Evolutionary conservation across 2,113 vertebrate species (phyloP).

Genomic region (Cricetomys ansorgei): DNA sequence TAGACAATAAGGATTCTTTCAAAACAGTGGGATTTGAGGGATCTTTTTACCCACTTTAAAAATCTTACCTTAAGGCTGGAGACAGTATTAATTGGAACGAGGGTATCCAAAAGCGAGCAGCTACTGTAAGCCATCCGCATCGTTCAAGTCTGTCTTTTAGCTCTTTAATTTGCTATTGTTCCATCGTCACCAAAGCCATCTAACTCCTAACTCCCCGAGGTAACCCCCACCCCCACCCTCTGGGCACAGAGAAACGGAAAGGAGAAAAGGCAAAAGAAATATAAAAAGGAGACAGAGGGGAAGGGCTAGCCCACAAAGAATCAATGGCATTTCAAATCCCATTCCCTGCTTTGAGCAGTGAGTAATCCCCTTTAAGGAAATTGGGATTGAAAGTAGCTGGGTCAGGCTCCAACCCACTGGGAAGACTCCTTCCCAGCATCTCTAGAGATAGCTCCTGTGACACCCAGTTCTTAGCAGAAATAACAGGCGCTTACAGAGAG

Average conservation of each 20-base stretch:
- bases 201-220: slow-evolving; percentile 40
- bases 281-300: neutral
- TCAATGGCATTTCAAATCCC: slow-evolving; percentile 67
- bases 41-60: slow-evolving; percentile 82
- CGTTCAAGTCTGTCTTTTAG: slow-evolving; percentile 62
- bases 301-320: slow-evolving; percentile 23
- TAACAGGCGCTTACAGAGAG: neutral
- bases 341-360: slow-evolving; percentile 63
- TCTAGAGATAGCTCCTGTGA: neutral
- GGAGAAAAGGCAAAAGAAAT: neutral
- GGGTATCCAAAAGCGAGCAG: slow-evolving; percentile 61
- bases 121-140: slow-evolving; percentile 43
- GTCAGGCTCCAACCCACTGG: neutral
- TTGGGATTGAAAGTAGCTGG: neutral
- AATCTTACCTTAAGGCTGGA: slow-evolving; percentile 82
- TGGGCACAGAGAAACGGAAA: neutral
- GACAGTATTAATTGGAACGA: slow-evolving; percentile 79
- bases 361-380: slow-evolving; percentile 65
- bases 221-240: neutral
- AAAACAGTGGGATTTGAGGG: slow-evolving; percentile 81
- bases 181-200: slow-evolving; percentile 21
- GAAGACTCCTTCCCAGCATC: neutral
- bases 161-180: slow-evolving; percentile 67
- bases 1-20: slow-evolving; percentile 83
- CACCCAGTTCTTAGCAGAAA: slow-evolving; percentile 33